Evolutionary conservation across 2,797 vertebrate species (phyloP).

Genomic region (Sebastes minor): DNA sequence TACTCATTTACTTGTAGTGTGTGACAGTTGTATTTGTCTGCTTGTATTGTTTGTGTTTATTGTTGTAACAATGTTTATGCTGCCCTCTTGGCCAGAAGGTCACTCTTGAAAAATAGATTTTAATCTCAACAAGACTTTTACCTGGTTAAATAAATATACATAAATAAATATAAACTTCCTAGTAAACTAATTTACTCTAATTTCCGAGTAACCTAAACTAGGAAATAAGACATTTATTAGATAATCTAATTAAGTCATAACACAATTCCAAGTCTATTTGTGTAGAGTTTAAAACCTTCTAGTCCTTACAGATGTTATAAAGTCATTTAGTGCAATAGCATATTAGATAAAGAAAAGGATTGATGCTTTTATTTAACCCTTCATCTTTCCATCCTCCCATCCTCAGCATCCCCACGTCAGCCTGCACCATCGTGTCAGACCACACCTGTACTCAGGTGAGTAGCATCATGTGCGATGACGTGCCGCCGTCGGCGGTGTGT

Average conservation of each 20-base stretch:
- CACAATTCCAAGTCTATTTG: background rate
- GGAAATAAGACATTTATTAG: background rate
- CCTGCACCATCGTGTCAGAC: slow-evolving; percentile 90
- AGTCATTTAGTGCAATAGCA: background rate
- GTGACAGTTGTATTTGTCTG: no score
- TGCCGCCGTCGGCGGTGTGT: slow-evolving; percentile 72
- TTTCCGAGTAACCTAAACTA: background rate
- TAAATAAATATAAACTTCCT: no score
- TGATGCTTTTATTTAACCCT: background rate
- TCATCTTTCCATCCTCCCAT: background rate
- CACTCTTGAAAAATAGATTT: no score
- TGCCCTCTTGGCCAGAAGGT: no score
- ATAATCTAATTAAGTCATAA: background rate
- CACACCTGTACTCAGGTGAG: slow-evolving; percentile 83
- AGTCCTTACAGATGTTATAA: background rate
- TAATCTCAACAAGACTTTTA: no score
- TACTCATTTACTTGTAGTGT: no score
- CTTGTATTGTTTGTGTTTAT: no score
- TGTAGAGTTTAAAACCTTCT: background rate
- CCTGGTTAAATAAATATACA: no score
- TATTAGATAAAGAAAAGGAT: background rate
- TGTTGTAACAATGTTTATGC: no score
- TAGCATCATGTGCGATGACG: slow-evolving; percentile 82
- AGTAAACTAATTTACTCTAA: no score
- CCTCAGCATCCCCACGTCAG: slow-evolving; percentile 87